These are phyloP conservation scores for Pollimyrus isidori DNA, from an alignment of 2,113 vertebrate genomes.

Conservation along the genomic window DNA sequence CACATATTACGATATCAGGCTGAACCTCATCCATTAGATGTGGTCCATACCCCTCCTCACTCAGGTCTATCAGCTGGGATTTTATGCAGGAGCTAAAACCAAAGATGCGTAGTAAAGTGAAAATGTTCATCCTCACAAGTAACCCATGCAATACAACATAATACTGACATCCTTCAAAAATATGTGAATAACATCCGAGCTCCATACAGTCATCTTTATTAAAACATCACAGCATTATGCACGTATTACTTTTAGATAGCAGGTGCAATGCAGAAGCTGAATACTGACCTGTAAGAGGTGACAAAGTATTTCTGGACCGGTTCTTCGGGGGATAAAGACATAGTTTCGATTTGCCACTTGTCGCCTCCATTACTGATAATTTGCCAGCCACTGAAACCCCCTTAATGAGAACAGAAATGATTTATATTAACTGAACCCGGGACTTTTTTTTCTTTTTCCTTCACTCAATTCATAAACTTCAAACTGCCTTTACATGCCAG, in stretches of 20 bases:
- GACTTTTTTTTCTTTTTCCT: too few species aligned
- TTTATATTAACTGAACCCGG: background rate
- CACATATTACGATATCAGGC: slow-evolving; percentile 56
- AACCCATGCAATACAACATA: background rate
- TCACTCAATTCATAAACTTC: too few species aligned
- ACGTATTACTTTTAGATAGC: background rate
- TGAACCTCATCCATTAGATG: slow-evolving; percentile 52
- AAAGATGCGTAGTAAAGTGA: background rate
- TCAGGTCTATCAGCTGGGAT: slow-evolving; percentile 53
- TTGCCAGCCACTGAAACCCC: slow-evolving; percentile 39
- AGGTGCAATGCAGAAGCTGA: background rate
- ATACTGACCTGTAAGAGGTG: slow-evolving; percentile 54
- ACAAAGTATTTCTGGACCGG: slow-evolving; percentile 49
- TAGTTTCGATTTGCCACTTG: slow-evolving; percentile 37
- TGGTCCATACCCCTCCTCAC: slow-evolving; percentile 48
- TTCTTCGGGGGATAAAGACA: slow-evolving; percentile 40
- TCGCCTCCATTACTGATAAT: slow-evolving; percentile 49
- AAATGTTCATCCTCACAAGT: background rate
- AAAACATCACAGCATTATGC: background rate
- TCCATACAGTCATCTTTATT: background rate
- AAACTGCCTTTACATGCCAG: too few species aligned
- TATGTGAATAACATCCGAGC: background rate
- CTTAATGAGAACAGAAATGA: slow-evolving; percentile 33
- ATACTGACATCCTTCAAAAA: background rate
- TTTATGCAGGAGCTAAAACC: slow-evolving; percentile 50